Percentiles rank a stretch among this genome's conserved stretches.
Conservation (phyloP, 2,797 vertebrate genomes). For the Galaxias olidus region DNA sequence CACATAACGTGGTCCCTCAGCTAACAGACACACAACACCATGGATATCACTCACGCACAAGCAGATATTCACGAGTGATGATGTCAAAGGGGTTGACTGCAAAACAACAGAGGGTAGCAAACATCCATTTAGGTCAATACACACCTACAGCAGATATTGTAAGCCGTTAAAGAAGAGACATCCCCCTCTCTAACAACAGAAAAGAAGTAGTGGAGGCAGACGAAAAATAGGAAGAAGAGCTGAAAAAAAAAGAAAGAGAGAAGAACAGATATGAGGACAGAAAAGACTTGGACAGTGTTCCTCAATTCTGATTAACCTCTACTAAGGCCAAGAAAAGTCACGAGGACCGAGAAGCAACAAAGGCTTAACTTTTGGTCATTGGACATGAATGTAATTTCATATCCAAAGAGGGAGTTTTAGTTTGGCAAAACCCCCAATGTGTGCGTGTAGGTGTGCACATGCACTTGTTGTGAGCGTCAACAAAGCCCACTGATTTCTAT, state of each 20-base stretch:
- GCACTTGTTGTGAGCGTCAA: slow-evolving; percentile 13
- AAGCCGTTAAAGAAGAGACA: slow-evolving; percentile 77
- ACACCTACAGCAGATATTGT: slow-evolving; percentile 79
- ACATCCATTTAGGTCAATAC: slow-evolving; percentile 66
- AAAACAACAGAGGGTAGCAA: neutral
- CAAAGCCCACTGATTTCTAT: slow-evolving; percentile 48
- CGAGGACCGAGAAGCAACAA: neutral
- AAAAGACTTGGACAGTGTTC: too few relatives aligned
- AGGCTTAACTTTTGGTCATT: neutral
- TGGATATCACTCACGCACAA: neutral
- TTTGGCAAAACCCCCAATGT: neutral
- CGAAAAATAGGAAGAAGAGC: slow-evolving; percentile 42
- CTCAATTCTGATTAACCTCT: too few relatives aligned
- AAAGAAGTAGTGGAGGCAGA: slow-evolving; percentile 57
- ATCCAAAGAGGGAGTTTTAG: too few relatives aligned
- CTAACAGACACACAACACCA: too few relatives aligned
- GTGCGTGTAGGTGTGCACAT: slow-evolving; percentile 18
- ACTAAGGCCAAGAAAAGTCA: slow-evolving; percentile 1
- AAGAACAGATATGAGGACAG: slow-evolving; percentile 43
- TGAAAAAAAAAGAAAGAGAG: slow-evolving; percentile 38
- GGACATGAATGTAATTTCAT: too few relatives aligned
- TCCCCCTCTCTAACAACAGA: slow-evolving; percentile 74
- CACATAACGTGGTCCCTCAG: too few relatives aligned
- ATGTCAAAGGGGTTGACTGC: slow-evolving; percentile 49
- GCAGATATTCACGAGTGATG: slow-evolving; percentile 55